Conservation (phyloP, 2,797 vertebrate species). For the Gambelia wislizenii region DNA sequence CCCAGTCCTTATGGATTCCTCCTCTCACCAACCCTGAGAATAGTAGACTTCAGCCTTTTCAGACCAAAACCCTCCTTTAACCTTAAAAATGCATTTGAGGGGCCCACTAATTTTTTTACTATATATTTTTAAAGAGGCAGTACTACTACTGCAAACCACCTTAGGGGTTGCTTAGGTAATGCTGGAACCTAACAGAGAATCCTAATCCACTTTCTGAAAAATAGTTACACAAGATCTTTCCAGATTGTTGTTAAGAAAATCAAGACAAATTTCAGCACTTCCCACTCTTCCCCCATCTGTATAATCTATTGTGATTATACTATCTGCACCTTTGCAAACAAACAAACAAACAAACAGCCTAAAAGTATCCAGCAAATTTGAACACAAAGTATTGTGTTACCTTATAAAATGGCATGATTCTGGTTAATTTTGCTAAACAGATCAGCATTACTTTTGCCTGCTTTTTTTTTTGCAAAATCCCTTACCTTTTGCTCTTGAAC, state of each 20-base stretch:
- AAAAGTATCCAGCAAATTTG: no score
- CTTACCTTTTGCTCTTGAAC: conserved; percentile 88
- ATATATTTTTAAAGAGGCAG: background rate
- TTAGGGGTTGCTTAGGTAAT: background rate
- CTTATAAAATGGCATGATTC: background rate
- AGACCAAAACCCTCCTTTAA: background rate
- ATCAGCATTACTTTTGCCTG: background rate
- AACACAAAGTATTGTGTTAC: background rate
- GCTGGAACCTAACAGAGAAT: background rate
- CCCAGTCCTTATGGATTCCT: no score
- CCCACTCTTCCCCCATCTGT: background rate
- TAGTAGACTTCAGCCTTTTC: background rate
- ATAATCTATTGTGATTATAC: background rate
- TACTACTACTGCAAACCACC: background rate
- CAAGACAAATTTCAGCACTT: background rate
- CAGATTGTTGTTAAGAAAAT: background rate
- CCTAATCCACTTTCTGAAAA: background rate
- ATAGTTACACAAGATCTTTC: no score
- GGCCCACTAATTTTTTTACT: background rate
- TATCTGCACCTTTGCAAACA: no score
- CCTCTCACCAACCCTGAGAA: no score
- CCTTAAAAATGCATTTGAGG: background rate
- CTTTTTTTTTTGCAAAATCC: rapidly evolving
- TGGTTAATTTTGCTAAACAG: background rate
- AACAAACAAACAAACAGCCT: background rate